Evolutionary conservation across 1,140 invertebrate genomes (phyloP).

Genomic region (Cherax destructor): DNA sequence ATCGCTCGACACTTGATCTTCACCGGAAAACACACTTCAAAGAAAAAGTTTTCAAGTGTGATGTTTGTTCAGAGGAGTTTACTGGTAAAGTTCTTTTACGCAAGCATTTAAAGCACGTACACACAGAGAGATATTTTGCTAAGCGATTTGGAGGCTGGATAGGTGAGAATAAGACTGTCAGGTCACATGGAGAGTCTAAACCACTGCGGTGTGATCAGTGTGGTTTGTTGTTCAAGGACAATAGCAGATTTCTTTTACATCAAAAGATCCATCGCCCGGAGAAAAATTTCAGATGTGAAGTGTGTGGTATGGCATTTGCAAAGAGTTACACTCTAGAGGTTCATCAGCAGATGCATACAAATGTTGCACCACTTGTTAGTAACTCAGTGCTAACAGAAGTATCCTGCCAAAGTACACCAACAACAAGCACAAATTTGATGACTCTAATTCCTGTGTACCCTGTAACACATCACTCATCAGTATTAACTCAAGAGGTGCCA

Average conservation of each 20-base stretch:
- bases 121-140: conserved; percentile 30
- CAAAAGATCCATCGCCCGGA: conserved; percentile 54
- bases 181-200: conserved; percentile 55
- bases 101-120: conserved; percentile 62
- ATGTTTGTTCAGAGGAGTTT: conserved; percentile 58
- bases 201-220: conserved; percentile 63
- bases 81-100: conserved; percentile 52
- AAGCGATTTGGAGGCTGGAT: conserved; percentile 2
- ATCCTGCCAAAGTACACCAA: neutral
- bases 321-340: conserved; percentile 67
- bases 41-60: conserved; percentile 64
- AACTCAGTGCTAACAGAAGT: neutral
- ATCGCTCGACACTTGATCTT: conserved; percentile 44
- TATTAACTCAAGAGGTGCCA: neutral
- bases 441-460: conserved; percentile 29
- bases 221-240: conserved; percentile 49
- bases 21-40: conserved; percentile 61
- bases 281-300: conserved; percentile 59
- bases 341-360: conserved; percentile 59
- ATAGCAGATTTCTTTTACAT: conserved; percentile 55
- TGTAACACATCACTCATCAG: neutral
- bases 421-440: conserved; percentile 11
- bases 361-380: conserved; percentile 16
- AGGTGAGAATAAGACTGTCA: conserved; percentile 38
- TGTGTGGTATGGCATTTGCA: conserved; percentile 62